Base-by-base conservation (phyloP, 2,888 invertebrate genomes). In the Leuctra nigra region DNA sequence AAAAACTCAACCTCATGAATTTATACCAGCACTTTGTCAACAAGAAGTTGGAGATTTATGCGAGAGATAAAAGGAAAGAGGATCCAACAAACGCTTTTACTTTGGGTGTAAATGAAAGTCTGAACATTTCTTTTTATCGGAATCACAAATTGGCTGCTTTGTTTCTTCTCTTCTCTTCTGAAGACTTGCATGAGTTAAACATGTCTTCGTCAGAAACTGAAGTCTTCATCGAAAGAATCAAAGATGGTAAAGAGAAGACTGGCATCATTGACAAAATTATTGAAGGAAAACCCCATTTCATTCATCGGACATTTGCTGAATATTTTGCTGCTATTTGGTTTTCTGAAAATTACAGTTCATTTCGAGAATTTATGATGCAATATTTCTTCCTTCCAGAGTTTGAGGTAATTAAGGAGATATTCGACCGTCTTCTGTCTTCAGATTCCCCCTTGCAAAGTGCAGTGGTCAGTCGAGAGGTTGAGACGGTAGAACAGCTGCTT, bases 11-110 rank as follows among this genome's bases (percentile, higher is more conserved):
- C 29, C 11, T 54, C 24, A 13, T 50, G 25, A 11, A 24, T 1
- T 33, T 58, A 2, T 58, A 54, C 18, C 36, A 48, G 13, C 41
- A 18, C 1, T 58, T 58, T 33, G 46, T 58, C 1, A 38, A 54
- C 1, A 54, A 36, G 29, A 58, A 58, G 29, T 54, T 24, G 18
- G 33, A 54, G 2, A 20, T 54, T 33, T 58, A 47, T 22, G 29
- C 38, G 4, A 39, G 23, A 36, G 47, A 53, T 3, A 58, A 58
- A 16, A 54, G 47, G 25, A 41, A 41, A 18, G 38, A 35, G 25
- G 48, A 53, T 20, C 13, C 33, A 4, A 23, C 44, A 11, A 57
- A 47, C 33, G 35, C 29, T n/a, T 29, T 18, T 4, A 7, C 54
- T 9, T 9, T 6, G 7, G 46, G 24, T 7, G 36, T 47, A 18